Percentiles rank a stretch among this genome's conserved stretches.
These are phyloP conservation scores for Drosophila punjabiensis DNA, from an alignment of 1,140 invertebrate genomes.

Conservation along the genomic window DNA sequence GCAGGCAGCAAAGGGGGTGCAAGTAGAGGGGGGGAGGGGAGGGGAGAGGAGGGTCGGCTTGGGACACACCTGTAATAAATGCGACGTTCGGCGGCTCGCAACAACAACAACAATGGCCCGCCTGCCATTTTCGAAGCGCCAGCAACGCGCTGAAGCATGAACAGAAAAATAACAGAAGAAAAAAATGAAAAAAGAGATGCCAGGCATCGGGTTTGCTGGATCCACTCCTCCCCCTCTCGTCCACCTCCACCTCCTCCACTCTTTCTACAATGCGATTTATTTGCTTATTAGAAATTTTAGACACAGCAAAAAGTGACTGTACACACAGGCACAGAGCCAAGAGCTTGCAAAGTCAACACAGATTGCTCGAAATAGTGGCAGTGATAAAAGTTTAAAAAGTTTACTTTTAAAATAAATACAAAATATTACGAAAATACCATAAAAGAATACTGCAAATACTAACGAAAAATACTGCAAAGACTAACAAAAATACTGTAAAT, in stretches of 20 bases:
- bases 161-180: constrained; percentile 26
- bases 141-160: constrained; percentile 69
- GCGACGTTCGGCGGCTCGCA: constrained; percentile 28
- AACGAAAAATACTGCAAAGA: background rate
- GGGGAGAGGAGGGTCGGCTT: background rate
- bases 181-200: background rate
- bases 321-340: background rate
- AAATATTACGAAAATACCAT: background rate
- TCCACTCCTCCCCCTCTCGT: background rate
- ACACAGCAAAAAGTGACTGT: constrained; percentile 36
- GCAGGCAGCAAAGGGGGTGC: constrained; percentile 6
- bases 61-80: constrained; percentile 73
- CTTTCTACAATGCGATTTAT: constrained; percentile 52
- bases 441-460: background rate
- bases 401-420: background rate
- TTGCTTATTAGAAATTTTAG: constrained; percentile 72
- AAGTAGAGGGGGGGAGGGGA: background rate
- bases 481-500: background rate
- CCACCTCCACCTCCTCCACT: background rate
- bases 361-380: background rate
- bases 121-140: constrained; percentile 58
- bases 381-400: background rate
- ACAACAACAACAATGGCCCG: constrained; percentile 59
- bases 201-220: constrained; percentile 10
- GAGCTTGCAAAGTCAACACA: background rate